These are phyloP conservation scores for Rhinopomastus cyanomelas DNA, from an alignment of 2,113 vertebrate genomes.

Conservation along the genomic window DNA sequence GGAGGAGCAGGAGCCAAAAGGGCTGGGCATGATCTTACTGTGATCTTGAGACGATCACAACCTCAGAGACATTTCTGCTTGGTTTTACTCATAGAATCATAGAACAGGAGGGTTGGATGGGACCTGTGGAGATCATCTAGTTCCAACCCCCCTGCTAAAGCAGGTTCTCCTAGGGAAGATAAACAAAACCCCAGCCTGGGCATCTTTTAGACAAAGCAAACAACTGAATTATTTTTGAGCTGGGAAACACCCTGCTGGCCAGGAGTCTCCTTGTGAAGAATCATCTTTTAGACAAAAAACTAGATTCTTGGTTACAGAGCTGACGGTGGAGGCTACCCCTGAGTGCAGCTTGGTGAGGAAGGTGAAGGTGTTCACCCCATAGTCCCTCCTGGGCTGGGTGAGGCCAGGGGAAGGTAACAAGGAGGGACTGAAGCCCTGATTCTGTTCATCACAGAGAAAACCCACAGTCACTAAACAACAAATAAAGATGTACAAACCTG, in stretches of 20 bases:
- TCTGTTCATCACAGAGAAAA: neutral
- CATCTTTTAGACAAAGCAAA: neutral
- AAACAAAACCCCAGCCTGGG: neutral
- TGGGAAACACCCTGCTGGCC: neutral
- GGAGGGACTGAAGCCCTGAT: neutral
- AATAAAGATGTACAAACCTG: neutral
- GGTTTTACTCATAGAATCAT: neutral
- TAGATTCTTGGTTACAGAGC: neutral
- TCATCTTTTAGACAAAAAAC: neutral
- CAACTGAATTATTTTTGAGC: neutral
- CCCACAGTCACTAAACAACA: neutral
- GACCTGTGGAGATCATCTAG: too few species aligned
- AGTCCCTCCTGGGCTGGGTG: neutral
- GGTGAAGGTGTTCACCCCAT: neutral
- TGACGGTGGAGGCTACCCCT: neutral
- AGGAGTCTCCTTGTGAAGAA: neutral
- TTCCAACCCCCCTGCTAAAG: too few species aligned
- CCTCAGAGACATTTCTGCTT: neutral
- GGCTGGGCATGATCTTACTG: neutral
- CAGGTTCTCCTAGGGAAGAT: neutral
- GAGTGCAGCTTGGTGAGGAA: neutral
- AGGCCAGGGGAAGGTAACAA: neutral
- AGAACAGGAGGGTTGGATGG: too few species aligned
- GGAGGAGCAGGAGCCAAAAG: neutral
- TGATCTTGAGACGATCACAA: fast-evolving